Percentiles rank a stretch among this genome's conserved stretches.
phyloP scores from a whole-genome alignment of 2,888 invertebrate species.

The Stegophylla sp. region DNA sequence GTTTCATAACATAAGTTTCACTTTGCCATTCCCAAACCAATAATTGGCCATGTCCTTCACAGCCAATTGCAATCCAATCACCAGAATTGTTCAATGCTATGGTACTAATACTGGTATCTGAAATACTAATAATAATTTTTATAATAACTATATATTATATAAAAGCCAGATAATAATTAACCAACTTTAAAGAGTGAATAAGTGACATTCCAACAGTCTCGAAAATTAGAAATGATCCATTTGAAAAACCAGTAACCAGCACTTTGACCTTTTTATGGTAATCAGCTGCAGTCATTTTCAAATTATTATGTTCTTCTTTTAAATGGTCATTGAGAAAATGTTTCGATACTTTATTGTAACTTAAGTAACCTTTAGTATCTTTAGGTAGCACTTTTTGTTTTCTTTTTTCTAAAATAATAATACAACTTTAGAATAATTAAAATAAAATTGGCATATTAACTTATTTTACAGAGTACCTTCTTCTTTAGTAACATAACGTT shows the following conservation, averaged over 20 bases:
- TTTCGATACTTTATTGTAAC: conserved; percentile 75
- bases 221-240: conserved; percentile 90
- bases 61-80: conserved; percentile 96
- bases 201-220: conserved; percentile 93
- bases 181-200: conserved; percentile 79
- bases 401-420: conserved; percentile 46
- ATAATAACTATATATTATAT: conserved; percentile 4
- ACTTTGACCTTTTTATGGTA: conserved; percentile 83
- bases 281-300: conserved; percentile 78
- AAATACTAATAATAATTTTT: conserved; percentile 73
- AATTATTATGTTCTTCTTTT: conserved; percentile 69
- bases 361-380: conserved; percentile 65
- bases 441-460: conserved; percentile 31
- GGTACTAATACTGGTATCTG: conserved; percentile 81
- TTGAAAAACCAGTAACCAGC: conserved; percentile 87
- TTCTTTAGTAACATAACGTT: conserved; percentile 60
- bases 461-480: conserved; percentile 55
- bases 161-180: not conserved
- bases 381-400: conserved; percentile 61
- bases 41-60: conserved; percentile 86
- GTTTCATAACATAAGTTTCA: conserved; percentile 97
- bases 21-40: conserved; percentile 99
- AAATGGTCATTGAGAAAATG: conserved; percentile 79
- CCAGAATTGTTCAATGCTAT: conserved; percentile 84
- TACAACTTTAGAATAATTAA: not conserved